Evolutionary conservation across 2,113 vertebrate species (phyloP), one percentile per base, ranked within the genome.

Genomic region (Tapirus terrestris): DNA sequence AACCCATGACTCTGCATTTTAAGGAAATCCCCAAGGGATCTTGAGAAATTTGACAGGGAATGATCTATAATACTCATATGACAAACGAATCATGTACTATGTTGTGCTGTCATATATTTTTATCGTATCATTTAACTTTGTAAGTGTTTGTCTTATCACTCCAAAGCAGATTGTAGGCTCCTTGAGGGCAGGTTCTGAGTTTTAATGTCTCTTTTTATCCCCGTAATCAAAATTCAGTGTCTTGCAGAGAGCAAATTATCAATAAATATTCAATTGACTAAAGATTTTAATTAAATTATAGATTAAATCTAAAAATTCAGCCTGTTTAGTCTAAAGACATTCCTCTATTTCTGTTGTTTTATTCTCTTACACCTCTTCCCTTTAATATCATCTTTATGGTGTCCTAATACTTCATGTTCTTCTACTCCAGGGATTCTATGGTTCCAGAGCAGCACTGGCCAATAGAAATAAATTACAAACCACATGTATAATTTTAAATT

Each of bases 121-220:
- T 82, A 5, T 58, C 31, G 8, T 75, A 58, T 82, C 60, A 53
- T 76, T 82, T 96, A 92, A 77, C 21, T 84, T 65, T n/a, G n/a
- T n/a, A n/a, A n/a, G n/a, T 60, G 17, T 68, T 87, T 95, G 39
- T 63, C 56, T 83, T 79, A 7, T 43, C 21, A 90, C 81, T 75
- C 51, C 72, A 81, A 82, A 95, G 33, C 27, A 61, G 48, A 60
- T 25, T 91, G 8, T 82, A 90, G 70, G 23, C 43, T 87, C 76
- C 65, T 56, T 75, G 51, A 63, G 27, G 29, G 33, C 3, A 76
- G 7, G 25, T 75, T 8, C 80, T 65, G 10, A 73, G 39, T 89
- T 95, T 67, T 68, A 75, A 53, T 70, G 56, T 67, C 72, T 86
- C 86, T 75, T 51, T 96, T 72, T 81, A 73, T n/a, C 18, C 33